Conservation (phyloP, 2,797 vertebrate species). For the Carcharodon carcharias region DNA sequence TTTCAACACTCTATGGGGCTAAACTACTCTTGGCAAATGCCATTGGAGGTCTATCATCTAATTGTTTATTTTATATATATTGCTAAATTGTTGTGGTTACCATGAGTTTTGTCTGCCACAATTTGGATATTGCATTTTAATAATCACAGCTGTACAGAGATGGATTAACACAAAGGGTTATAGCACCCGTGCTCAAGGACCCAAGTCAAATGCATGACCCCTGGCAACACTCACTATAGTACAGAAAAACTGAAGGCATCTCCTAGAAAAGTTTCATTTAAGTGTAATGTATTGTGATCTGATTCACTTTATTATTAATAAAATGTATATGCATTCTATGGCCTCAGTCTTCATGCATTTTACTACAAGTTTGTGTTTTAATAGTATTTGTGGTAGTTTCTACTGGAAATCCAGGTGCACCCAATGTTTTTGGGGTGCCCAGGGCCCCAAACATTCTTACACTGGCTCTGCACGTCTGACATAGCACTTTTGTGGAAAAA, state of each 20-base stretch:
- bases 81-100: neutral
- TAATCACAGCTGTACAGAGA: neutral
- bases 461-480: neutral
- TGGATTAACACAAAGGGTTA: neutral
- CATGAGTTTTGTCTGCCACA: conserved; percentile 2
- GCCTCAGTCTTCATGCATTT: neutral
- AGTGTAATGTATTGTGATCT: neutral
- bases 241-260: neutral
- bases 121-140: neutral
- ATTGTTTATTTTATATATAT: neutral
- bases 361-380: neutral
- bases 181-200: neutral
- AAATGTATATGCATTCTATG: neutral
- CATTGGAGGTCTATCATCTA: neutral
- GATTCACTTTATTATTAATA: neutral
- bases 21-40: neutral
- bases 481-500: neutral
- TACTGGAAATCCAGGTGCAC: neutral
- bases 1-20: neutral
- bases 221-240: neutral
- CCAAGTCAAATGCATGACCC: neutral
- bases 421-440: neutral
- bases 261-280: neutral
- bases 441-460: neutral
- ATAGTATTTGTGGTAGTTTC: neutral